Evolutionary conservation across 2,888 invertebrate genomes (phyloP).

Genomic region (Metallyticus violacea): DNA sequence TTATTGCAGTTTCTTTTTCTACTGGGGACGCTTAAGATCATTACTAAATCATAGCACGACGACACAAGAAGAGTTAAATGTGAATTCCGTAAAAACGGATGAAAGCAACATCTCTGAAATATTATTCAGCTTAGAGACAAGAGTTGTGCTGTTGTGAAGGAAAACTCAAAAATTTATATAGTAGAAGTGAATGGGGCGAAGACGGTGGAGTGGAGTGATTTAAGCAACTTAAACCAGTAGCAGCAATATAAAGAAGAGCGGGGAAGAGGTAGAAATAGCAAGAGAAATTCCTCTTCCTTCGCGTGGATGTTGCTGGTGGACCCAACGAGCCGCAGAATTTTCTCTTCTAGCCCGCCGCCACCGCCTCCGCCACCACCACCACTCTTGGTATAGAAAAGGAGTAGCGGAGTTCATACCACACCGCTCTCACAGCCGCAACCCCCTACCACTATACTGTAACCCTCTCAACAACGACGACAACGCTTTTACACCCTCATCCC

Average conservation of each 20-base stretch:
- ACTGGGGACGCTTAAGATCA: background rate
- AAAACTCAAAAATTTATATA: background rate
- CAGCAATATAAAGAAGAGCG: background rate
- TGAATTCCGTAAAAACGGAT: background rate
- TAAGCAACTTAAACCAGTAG: background rate
- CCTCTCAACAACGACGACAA: background rate
- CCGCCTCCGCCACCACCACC: background rate
- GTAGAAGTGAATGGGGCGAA: conserved; percentile 1
- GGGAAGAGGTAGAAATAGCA: background rate
- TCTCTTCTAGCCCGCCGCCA: background rate
- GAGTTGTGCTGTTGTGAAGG: background rate
- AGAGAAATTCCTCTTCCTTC: background rate
- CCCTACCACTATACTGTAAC: background rate
- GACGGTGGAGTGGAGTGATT: conserved; percentile 4
- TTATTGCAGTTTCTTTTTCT: background rate
- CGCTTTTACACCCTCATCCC: background rate
- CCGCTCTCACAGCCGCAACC: background rate
- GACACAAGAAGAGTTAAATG: background rate
- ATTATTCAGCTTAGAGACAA: background rate
- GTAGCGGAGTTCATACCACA: background rate
- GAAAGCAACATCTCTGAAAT: background rate
- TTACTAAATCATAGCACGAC: background rate
- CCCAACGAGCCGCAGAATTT: conserved; percentile 23
- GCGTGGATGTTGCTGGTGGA: conserved; percentile 9
- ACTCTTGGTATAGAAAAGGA: background rate